Evolutionary conservation across 2,113 vertebrate genomes (phyloP).

Genomic region (Laticauda laticaudata): DNA sequence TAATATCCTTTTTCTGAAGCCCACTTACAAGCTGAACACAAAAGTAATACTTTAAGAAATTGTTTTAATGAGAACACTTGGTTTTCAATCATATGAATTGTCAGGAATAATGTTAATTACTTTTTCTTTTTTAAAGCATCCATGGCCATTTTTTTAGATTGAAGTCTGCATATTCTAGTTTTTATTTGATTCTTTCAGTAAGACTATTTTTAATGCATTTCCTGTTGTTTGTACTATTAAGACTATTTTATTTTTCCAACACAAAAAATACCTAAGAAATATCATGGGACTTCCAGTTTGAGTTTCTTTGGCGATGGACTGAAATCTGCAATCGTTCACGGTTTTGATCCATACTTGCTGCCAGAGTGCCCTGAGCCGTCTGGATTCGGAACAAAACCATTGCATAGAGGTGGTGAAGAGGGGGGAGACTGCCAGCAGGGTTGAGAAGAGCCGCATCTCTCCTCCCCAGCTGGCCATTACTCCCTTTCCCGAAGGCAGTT

Average conservation of each 20-base stretch:
- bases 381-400: too few species aligned
- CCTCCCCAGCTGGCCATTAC: too few species aligned
- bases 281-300: background rate
- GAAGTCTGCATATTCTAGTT: background rate
- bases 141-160: background rate
- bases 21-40: background rate
- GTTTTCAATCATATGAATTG: background rate
- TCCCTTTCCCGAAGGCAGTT: too few species aligned
- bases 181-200: background rate
- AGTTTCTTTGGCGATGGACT: too few species aligned
- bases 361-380: too few species aligned
- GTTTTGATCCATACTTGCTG: too few species aligned
- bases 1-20: background rate
- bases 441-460: too few species aligned
- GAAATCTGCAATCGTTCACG: too few species aligned
- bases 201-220: background rate
- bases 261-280: background rate
- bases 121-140: background rate
- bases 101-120: background rate
- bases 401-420: too few species aligned
- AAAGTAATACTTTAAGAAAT: background rate
- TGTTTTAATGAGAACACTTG: too few species aligned
- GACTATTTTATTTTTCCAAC: background rate
- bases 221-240: background rate
- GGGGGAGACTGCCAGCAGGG: too few species aligned